Percentiles rank a stretch among this genome's conserved stretches.
phyloP scores from a whole-genome alignment of 2,888 invertebrate genomes.

The Scelioninae gen. 1 region DNA sequence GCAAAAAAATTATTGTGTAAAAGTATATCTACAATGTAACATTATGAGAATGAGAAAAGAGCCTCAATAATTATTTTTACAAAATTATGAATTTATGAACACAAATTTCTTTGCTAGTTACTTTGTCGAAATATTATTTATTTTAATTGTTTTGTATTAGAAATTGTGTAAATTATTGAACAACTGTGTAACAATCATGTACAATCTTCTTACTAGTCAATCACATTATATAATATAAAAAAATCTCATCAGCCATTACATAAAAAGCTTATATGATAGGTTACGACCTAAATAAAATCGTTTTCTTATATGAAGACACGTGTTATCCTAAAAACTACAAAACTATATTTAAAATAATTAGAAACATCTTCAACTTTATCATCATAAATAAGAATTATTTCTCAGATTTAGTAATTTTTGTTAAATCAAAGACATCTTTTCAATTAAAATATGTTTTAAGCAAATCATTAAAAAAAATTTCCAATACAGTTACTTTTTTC shows the following conservation, averaged over 20 bases:
- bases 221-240: conserved; percentile 25
- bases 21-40: background rate
- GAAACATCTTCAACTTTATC: background rate
- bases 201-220: conserved; percentile 13
- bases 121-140: background rate
- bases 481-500: no score
- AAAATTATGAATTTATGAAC: background rate
- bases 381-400: no score
- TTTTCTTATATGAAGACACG: conserved; percentile 26
- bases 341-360: conserved; percentile 5
- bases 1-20: background rate
- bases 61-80: background rate
- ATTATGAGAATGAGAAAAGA: no score
- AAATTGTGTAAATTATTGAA: background rate
- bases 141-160: background rate
- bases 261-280: conserved; percentile 46
- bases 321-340: conserved; percentile 22
- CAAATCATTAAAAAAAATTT: no score
- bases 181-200: conserved; percentile 14
- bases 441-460: background rate
- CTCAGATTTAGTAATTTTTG: no score
- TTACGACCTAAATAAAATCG: conserved; percentile 39
- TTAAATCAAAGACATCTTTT: no score
- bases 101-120: no score
- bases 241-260: conserved; percentile 38